Percentiles rank a stretch among this genome's conserved stretches.
These are phyloP conservation scores for Coilia nasus DNA, from an alignment of 2,797 vertebrate genomes.

Conservation along the genomic window DNA sequence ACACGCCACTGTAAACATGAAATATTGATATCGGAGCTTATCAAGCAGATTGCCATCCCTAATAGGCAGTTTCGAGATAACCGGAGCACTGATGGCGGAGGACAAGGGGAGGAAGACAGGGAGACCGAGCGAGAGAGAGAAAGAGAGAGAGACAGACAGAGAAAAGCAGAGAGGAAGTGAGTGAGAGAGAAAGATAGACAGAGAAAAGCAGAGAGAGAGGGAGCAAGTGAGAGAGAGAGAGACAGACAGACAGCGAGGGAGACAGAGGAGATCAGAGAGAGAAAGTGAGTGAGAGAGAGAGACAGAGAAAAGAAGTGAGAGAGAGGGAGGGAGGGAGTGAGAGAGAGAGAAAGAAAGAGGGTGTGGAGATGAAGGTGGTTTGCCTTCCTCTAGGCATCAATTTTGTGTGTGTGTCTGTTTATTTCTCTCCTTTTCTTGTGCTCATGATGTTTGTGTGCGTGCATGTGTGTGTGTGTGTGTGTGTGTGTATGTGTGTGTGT, in stretches of 20 bases:
- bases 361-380: too few relatives aligned
- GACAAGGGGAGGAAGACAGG: neutral
- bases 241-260: too few relatives aligned
- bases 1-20: neutral
- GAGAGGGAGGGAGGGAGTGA: too few relatives aligned
- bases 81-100: neutral
- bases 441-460: neutral
- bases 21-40: conserved; percentile 39
- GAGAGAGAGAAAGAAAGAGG: too few relatives aligned
- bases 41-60: conserved; percentile 45
- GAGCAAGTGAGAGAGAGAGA: too few relatives aligned
- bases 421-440: neutral
- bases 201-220: too few relatives aligned
- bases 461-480: neutral
- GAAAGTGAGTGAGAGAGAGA: too few relatives aligned
- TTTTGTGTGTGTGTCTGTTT: neutral
- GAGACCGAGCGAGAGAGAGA: neutral
- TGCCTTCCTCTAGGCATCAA: neutral
- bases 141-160: neutral
- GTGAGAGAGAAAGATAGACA: too few relatives aligned
- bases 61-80: conserved; percentile 41
- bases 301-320: too few relatives aligned
- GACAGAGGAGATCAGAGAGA: neutral
- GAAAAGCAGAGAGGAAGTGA: neutral
- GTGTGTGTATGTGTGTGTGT: conserved; percentile 22